Percentiles rank a stretch among this genome's conserved stretches.
These are phyloP conservation scores for Shinisaurus crocodilurus DNA, from an alignment of 2,113 vertebrate genomes.

Conservation along the genomic window DNA sequence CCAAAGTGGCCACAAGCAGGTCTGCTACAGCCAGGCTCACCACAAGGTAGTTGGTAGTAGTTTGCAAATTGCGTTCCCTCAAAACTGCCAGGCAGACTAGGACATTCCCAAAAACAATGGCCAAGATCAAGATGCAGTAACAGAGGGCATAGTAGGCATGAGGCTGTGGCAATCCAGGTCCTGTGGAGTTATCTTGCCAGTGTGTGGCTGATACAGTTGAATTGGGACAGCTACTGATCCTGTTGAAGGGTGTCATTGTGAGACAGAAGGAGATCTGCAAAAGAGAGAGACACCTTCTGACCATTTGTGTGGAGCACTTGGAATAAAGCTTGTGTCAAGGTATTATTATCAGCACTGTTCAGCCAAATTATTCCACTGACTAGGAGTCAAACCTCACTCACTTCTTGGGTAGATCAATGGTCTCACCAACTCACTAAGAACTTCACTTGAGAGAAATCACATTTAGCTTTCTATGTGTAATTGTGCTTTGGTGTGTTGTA, in stretches of 20 bases:
- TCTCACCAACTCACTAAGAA: neutral
- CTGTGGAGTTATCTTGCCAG: constrained; percentile 77
- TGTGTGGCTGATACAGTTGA: constrained; percentile 66
- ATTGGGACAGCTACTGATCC: constrained; percentile 79
- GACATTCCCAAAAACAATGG: constrained; percentile 90
- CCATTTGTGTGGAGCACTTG: constrained; percentile 6
- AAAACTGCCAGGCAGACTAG: constrained; percentile 92
- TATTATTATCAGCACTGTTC: neutral
- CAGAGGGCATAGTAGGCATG: constrained; percentile 88
- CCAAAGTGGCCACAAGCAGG: constrained; percentile 90
- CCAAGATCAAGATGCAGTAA: constrained; percentile 89
- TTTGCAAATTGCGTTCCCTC: constrained; percentile 88
- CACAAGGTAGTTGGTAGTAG: constrained; percentile 95
- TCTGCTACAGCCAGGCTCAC: constrained; percentile 94
- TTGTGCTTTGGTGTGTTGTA: neutral
- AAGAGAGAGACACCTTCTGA: constrained; percentile 14
- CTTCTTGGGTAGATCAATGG: neutral
- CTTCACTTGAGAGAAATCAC: neutral
- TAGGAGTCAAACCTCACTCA: neutral
- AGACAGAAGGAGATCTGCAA: constrained; percentile 22
- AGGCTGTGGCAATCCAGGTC: constrained; percentile 46
- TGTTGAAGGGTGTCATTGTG: constrained; percentile 83
- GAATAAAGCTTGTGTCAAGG: neutral
- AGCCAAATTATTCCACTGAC: neutral
- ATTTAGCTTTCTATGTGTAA: neutral